phyloP scores from a whole-genome alignment of 2,797 vertebrate species.

The Sandelia bainsii region DNA sequence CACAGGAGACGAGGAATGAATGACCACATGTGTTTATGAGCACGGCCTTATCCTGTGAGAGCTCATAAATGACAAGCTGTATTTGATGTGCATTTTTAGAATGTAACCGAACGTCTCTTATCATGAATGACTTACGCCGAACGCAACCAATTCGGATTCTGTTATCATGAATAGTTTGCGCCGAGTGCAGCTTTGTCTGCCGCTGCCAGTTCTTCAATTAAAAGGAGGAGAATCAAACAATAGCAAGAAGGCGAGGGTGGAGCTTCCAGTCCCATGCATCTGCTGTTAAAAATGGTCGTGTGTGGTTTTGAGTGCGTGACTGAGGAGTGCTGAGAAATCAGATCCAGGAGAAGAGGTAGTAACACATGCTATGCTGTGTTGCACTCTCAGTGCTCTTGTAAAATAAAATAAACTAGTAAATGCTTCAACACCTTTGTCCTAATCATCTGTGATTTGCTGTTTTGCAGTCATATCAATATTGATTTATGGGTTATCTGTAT shows the following conservation, averaged over 20 bases:
- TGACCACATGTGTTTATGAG: slow-evolving; percentile 54
- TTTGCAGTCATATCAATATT: too few relatives aligned
- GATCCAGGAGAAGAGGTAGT: not conserved
- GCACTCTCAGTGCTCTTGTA: slow-evolving; percentile 21
- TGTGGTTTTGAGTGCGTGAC: not conserved
- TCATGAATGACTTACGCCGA: slow-evolving; percentile 24
- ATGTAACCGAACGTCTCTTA: slow-evolving; percentile 14
- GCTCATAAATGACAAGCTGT: slow-evolving; percentile 60
- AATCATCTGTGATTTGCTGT: slow-evolving; percentile 25
- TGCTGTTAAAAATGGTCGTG: slow-evolving; percentile 16
- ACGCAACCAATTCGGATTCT: not conserved
- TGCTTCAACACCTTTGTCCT: slow-evolving; percentile 22
- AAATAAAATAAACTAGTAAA: slow-evolving; percentile 42
- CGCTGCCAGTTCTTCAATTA: not conserved
- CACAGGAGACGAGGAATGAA: slow-evolving; percentile 43
- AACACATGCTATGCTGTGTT: not conserved
- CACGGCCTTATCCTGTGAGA: slow-evolving; percentile 34
- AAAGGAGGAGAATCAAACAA: slow-evolving; percentile 12
- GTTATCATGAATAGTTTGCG: slow-evolving; percentile 29
- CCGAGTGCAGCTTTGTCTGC: slow-evolving; percentile 2
- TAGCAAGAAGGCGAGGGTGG: not conserved
- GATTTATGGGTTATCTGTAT: not conserved
- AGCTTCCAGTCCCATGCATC: not conserved
- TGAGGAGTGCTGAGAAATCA: slow-evolving; percentile 1
- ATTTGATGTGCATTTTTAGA: slow-evolving; percentile 58